Evolutionary conservation across 2,113 vertebrate species (phyloP).

Genomic region (Malurus melanocephalus): DNA sequence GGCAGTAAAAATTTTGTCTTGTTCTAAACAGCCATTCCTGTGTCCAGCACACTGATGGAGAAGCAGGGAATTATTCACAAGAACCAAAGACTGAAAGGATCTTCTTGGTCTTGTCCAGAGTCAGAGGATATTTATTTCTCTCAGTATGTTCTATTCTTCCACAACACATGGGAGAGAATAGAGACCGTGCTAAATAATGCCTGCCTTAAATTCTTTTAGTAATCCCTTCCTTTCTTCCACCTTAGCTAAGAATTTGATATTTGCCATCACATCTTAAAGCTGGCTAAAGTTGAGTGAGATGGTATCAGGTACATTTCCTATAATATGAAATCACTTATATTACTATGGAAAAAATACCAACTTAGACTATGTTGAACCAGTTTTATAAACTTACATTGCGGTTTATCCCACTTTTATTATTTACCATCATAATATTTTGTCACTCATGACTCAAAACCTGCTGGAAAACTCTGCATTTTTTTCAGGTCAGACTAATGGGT

Average conservation of each 20-base stretch:
- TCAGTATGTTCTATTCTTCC: not conserved
- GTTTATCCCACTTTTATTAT: not conserved
- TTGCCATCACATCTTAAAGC: not conserved
- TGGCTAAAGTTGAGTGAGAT: not conserved
- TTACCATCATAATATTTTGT: not conserved
- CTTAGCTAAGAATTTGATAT: constrained; percentile 20
- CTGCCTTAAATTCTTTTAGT: not conserved
- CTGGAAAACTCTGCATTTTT: not conserved
- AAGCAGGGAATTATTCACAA: not conserved
- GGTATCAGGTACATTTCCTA: not conserved
- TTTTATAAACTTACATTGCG: not conserved
- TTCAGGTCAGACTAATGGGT: constrained; percentile 17
- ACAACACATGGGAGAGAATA: not conserved
- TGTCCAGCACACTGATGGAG: not conserved
- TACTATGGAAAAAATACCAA: not conserved
- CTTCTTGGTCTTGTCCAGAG: not conserved
- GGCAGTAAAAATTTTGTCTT: not conserved
- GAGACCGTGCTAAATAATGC: not conserved
- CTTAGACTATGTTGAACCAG: not conserved
- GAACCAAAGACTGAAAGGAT: not conserved
- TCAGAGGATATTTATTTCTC: not conserved
- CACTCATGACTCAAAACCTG: not conserved
- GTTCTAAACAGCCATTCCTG: not conserved
- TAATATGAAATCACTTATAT: not conserved
- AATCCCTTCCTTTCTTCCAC: constrained; percentile 1